These are phyloP conservation scores for Rhinichthys osculus DNA, from an alignment of 2,797 vertebrate species.

Conservation along the genomic window DNA sequence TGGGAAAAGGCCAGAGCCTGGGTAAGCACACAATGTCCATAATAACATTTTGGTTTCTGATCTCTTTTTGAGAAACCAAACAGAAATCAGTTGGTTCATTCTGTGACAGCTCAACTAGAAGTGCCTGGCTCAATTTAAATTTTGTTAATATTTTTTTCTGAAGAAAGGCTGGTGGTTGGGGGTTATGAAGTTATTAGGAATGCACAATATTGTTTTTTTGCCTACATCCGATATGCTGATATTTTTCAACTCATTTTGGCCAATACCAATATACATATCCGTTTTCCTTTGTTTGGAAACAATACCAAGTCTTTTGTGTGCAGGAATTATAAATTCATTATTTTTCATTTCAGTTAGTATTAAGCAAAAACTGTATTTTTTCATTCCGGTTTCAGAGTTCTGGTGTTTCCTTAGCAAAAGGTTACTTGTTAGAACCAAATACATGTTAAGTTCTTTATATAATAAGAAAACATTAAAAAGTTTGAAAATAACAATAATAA, in stretches of 20 bases:
- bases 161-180: background rate
- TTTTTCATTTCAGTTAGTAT: too few relatives aligned
- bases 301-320: too few relatives aligned
- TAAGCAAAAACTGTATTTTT: too few relatives aligned
- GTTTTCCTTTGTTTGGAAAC: too few relatives aligned
- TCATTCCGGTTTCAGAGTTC: background rate
- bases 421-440: too few relatives aligned
- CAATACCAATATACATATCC: too few relatives aligned
- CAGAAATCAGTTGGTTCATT: background rate
- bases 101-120: too few relatives aligned
- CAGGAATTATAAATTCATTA: too few relatives aligned
- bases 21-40: conserved; percentile 69
- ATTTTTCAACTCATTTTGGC: background rate
- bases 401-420: too few relatives aligned
- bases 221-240: background rate
- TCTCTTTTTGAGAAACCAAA: background rate
- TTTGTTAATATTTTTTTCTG: background rate
- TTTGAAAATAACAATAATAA: too few relatives aligned
- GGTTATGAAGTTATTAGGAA: background rate
- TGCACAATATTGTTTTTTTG: background rate
- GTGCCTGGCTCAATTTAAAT: background rate
- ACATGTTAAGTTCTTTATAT: too few relatives aligned
- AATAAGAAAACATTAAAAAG: too few relatives aligned
- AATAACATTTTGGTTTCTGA: background rate
- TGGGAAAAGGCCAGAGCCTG: conserved; percentile 82